phyloP scores from a whole-genome alignment of 2,888 invertebrate species.

The Cryptocheilus praepositus region DNA sequence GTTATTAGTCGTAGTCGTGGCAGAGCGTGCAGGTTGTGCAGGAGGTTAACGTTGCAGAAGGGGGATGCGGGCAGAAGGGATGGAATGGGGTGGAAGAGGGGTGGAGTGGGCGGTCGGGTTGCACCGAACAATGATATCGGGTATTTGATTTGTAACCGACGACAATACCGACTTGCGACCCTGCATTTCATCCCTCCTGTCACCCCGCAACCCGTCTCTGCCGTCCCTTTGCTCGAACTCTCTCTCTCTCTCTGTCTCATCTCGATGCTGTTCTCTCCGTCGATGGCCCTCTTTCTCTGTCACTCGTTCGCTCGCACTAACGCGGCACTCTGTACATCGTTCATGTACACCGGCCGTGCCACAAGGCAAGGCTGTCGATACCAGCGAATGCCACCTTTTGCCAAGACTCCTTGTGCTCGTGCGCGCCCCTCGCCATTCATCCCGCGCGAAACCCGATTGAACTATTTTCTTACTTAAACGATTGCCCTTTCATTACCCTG shows the following conservation, averaged over 20 bases:
- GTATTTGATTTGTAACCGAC: slow-evolving; percentile 74
- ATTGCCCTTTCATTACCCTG: too few relatives aligned
- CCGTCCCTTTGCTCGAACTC: slow-evolving; percentile 27
- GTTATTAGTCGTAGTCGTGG: slow-evolving; percentile 58
- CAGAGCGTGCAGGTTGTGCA: slow-evolving; percentile 49
- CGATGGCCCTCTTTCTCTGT: background rate
- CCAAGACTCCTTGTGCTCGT: too few relatives aligned
- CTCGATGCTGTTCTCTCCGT: background rate
- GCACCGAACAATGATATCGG: slow-evolving; percentile 74
- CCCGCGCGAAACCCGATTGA: too few relatives aligned
- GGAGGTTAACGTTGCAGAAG: slow-evolving; percentile 60
- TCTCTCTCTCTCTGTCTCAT: slow-evolving; percentile 16
- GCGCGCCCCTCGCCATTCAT: too few relatives aligned
- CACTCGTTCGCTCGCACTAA: background rate
- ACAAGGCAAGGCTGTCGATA: slow-evolving; percentile 52
- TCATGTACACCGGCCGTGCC: slow-evolving; percentile 16
- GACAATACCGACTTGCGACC: slow-evolving; percentile 72
- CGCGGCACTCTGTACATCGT: background rate
- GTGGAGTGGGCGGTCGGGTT: slow-evolving; percentile 53
- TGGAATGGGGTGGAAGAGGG: slow-evolving; percentile 24
- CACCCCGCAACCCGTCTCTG: slow-evolving; percentile 26
- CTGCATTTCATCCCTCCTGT: slow-evolving; percentile 56
- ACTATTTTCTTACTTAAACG: too few relatives aligned
- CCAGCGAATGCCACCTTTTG: slow-evolving; percentile 45
- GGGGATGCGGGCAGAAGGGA: slow-evolving; percentile 46